Evolutionary conservation across 2,113 vertebrate species (phyloP), one percentile per base, ranked within the genome.

Genomic region (Lophochroa leadbeateri): DNA sequence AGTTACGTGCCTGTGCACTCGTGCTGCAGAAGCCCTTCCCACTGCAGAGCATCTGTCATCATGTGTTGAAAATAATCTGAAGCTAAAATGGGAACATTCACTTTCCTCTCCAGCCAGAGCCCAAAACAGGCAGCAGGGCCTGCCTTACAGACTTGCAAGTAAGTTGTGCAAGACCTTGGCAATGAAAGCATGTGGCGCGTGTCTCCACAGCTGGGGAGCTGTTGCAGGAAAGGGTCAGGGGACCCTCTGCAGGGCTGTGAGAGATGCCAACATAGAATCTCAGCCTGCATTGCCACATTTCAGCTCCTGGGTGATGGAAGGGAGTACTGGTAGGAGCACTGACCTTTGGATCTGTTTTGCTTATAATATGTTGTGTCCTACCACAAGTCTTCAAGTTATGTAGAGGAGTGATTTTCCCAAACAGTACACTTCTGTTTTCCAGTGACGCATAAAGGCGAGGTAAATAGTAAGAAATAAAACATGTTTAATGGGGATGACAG

Each of bases 91-190:
- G 92, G 64, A 84, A 20, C 35, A 15, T 58, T 88, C 17, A 6
- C 58, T 91, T 90, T 92, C 72, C 60, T 81, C 33, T 75, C n/a
- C 69, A 74, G 61, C 46, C 46, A 3, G 55, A 82, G 86, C n/a
- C 44, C 61, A 61, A 70, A 70, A 47, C 35, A 86, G n/a, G 55
- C 57, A 77, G 58, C 31, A 31, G 58, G 46, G 29, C 23, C 33
- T 77, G 50, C 50, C 33, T 76, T 29, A 58, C 71, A 82, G 74
- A 41, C 41, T 70, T 63, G 41, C 37, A 88, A 82, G 57, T 35
- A 39, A 49, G 24, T 94, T 90, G 92, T 92, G 92, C 80, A 94
- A 91, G 65, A n/a, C 37, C 35, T 84, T 95, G 94, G 89, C 85
- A 68, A 24, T 35, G 72, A 35, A 31, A n/a, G 24, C 0, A 0